phyloP scores from a whole-genome alignment of 2,797 vertebrate genomes.

The Euthynnus affinis region DNA sequence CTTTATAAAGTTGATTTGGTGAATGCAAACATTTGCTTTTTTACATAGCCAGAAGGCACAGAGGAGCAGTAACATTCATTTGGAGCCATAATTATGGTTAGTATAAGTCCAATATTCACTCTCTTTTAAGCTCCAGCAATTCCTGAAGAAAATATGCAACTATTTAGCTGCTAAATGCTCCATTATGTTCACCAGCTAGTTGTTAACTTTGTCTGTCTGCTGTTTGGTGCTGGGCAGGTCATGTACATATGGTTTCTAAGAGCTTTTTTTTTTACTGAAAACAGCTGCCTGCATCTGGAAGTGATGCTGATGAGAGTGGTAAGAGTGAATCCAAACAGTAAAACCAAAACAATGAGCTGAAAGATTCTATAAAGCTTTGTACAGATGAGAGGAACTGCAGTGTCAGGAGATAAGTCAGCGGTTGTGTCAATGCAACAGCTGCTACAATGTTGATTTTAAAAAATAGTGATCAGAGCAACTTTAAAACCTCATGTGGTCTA shows the following conservation, averaged over 20 bases:
- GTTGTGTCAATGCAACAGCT: not conserved
- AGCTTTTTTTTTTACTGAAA: not conserved
- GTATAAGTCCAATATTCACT: too few relatives aligned
- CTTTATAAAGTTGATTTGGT: not conserved
- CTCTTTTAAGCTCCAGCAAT: not conserved
- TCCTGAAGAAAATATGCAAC: too few relatives aligned
- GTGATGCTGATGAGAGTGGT: too few relatives aligned
- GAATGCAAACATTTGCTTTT: not conserved
- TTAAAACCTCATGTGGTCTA: not conserved
- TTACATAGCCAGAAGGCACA: not conserved
- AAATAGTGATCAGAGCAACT: too few relatives aligned
- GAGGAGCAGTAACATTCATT: not conserved
- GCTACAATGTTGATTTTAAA: not conserved
- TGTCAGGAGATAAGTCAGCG: not conserved
- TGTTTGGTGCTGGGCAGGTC: not conserved
- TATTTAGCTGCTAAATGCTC: too few relatives aligned
- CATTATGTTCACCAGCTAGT: too few relatives aligned
- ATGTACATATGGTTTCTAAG: not conserved
- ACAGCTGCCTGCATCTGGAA: too few relatives aligned
- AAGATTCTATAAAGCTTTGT: too few relatives aligned
- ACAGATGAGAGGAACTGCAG: too few relatives aligned
- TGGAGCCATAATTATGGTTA: not conserved
- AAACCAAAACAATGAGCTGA: too few relatives aligned
- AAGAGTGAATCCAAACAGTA: too few relatives aligned
- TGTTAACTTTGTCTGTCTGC: too few relatives aligned